A percentile compares a stretch with the other conserved stretches of the same genome.
Conservation (phyloP, 2,888 invertebrate genomes). For the Athripsodes cinereus region DNA sequence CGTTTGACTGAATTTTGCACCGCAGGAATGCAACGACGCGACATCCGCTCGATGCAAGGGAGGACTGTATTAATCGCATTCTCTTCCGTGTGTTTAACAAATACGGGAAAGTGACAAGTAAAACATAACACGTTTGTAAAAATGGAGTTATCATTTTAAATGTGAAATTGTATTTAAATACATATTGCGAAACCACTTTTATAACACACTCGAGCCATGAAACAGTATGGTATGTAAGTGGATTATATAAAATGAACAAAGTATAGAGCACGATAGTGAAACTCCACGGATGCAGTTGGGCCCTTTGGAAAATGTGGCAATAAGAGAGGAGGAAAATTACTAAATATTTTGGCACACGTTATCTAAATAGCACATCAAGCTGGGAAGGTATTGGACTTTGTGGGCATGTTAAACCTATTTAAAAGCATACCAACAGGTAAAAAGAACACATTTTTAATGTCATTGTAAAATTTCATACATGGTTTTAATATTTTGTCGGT, state of each 20-base stretch:
- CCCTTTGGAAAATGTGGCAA: no score
- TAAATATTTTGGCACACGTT: no score
- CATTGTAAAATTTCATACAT: no score
- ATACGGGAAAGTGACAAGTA: background rate
- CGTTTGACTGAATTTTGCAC: no score
- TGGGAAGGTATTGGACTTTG: background rate
- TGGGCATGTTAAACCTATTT: background rate
- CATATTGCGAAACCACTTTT: background rate
- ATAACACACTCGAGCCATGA: background rate
- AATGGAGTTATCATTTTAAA: background rate
- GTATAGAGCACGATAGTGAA: no score
- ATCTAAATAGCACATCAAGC: no score
- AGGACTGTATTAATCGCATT: conserved; percentile 4
- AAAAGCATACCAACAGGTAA: background rate
- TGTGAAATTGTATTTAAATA: background rate
- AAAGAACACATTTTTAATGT: no score
- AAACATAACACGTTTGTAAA: background rate
- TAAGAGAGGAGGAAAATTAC: no score
- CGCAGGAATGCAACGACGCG: background rate
- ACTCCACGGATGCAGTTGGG: no score
- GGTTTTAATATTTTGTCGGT: no score
- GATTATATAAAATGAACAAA: no score
- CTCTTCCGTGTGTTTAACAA: background rate
- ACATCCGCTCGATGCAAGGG: background rate
- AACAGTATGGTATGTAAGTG: no score